Evolutionary conservation across 23 tunicate genomes (phyloP), one percentile per base, ranked within the genome.

Genomic region (Trididemnum nubilum): DNA sequence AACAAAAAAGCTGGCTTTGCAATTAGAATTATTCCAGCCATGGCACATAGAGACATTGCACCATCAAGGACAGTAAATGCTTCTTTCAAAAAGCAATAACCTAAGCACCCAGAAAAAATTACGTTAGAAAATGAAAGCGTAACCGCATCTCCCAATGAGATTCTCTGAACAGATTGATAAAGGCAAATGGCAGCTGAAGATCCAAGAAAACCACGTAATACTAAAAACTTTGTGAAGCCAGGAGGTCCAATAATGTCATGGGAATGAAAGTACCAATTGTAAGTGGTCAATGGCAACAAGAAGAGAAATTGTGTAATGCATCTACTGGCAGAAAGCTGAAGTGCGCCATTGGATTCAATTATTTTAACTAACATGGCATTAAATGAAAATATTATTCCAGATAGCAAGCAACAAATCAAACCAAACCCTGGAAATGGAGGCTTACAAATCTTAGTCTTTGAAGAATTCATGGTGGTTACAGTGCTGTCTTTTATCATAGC

Each of bases 61-160:
- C 65, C 35, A 50, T 90, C 96, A 21, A 90, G 0, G 2, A 58
- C 51, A 21, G 96, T 85, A 51, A 81, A 65, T 0, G 82, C 4
- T 50, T 90, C 96, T 22, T 80, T 80, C 5, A 90, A 70, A 2
- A 67, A 64, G 7, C 85, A 26, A 26, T 51, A 27, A 0, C 86
- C 85, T 0, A 85, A 1, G 19, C 85, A 34, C 32, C 82, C 84
- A 25, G 83, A 39, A n/a, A 90, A 79, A 36, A 90, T 54, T 18
- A 81, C 33, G 77, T 83, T 85, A n/a, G 75, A 40, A 49, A 69
- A 85, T 0, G 83, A 33, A 25, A 90, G 81, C 9, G 96, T 76
- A 4, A 82, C 77, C 2, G 96, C 96, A 51, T 90, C 86, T 3
- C 96, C 96, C 0, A 90, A 22, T 9, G 96, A 60, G 27, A 90